Evolutionary conservation across 2,797 vertebrate genomes (phyloP), one percentile per base, ranked within the genome.

Genomic region (Odontamblyopus rebecca): DNA sequence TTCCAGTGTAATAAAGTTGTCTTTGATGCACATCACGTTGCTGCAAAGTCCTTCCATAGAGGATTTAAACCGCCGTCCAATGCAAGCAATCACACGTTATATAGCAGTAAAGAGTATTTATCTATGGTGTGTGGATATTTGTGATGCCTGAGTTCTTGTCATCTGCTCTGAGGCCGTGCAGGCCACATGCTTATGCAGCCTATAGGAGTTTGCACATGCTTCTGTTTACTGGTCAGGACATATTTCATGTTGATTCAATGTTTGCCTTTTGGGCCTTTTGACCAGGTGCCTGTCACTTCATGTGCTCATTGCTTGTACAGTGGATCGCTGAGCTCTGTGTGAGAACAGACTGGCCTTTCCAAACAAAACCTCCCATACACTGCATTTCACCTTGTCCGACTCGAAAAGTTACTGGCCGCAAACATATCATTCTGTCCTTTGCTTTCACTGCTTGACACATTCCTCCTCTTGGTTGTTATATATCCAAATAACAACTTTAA

Each of bases 341-440:
- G 90, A 90, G 91, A 93, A 91, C 90, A 86, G 81, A 51, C 75
- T 91, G 89, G 91, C 91, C 86, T 92, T 93, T 92, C 70, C 79
- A 88, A 89, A 92, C 88, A 92, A 93, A 92, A 88, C 75, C 87
- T 79, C 73, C 82, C 63, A 82, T 72, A 89, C 72, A 78, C 83
- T 90, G 85, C 84, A 89, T 90, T 92, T 92, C 84, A 86, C 85
- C 88, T 89, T 91, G 83, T 86, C 89, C 83, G 76, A 82, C 88
- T 90, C 80, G 71, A 89, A 91, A 91, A 91, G 81, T 77, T 74
- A 67, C 79, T 79, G 85, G 81, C 83, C 88, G 64, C 78, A 86
- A 68, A 84, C 67, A 48, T 15, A 16, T 76, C 76, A 57, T 23
- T 69, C 67, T 72, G 81, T 78, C 77, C 77, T 73, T 64, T 9